Evolutionary conservation across 1,140 invertebrate genomes (phyloP).

Genomic region (Marisa cornuarietis): DNA sequence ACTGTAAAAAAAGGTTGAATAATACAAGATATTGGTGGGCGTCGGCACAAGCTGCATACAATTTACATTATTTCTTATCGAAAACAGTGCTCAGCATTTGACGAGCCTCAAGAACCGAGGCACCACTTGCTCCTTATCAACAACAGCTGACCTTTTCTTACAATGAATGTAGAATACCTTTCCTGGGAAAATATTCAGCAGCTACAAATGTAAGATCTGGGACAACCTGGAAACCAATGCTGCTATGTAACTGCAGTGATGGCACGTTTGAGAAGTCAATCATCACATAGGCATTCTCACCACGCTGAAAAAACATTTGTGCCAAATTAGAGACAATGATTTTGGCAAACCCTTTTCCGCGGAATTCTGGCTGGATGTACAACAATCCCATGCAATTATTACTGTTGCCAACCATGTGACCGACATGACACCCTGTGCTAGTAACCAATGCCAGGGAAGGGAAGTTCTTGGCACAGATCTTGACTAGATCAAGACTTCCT

Average conservation of each 20-base stretch:
- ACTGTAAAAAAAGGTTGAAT: no score
- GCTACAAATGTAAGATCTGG: neutral
- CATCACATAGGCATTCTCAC: neutral
- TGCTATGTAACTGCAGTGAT: constrained; percentile 1
- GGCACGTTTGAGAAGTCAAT: neutral
- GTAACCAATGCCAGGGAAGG: neutral
- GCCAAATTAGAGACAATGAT: constrained; percentile 14
- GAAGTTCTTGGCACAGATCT: neutral
- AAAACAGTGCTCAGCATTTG: no score
- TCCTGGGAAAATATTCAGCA: no score
- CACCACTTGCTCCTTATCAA: no score
- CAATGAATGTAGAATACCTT: no score
- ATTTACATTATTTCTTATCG: no score
- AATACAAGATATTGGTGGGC: no score
- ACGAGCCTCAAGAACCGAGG: no score
- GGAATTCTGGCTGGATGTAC: constrained; percentile 12
- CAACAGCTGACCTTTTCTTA: no score
- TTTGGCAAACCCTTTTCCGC: constrained; percentile 19
- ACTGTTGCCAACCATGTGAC: constrained; percentile 9
- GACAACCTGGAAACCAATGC: neutral
- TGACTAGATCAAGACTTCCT: neutral
- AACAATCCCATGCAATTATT: constrained; percentile 13
- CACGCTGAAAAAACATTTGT: constrained; percentile 3
- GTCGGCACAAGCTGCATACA: no score
- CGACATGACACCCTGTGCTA: neutral